Evolutionary conservation across 2,797 vertebrate genomes (phyloP), one percentile per base, ranked within the genome.

Genomic region (Acrossocheilus wenchowensis): DNA sequence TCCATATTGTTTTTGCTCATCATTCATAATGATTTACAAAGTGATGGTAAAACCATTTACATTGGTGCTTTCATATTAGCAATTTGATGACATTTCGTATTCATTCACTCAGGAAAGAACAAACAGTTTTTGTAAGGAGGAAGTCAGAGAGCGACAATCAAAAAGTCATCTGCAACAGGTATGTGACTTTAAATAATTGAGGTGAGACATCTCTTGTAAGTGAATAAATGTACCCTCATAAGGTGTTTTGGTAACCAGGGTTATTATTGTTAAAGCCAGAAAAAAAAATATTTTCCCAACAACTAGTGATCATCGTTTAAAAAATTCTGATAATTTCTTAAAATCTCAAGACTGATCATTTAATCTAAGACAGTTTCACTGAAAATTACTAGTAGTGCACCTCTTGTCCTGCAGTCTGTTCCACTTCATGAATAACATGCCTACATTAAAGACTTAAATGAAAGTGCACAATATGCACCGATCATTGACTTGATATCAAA

Each of bases 61-160:
- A n/a, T 3, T 5, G 12, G 34, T 78, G 12, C 0, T 43, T 23
- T 78, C 7, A 5, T 14, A 4, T 57, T 36, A 41, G 12, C 30
- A 78, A 21, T 82, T 21, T 78, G 2, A 6, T 0, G 5, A 64
- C n/a, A 62, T 30, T 64, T 64, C 5, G 14, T 14, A 30, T 64
- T 64, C 60, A 17, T 81, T 80, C n/a, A 41, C 69, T 52, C n/a
- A 81, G 81, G 23, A 19, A 12, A 87, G 21, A 34, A 85, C 72
- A 52, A 10, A 30, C 5, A 0, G 1, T 2, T 11, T 19, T 19
- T 34, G 1, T 78, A 87, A 73, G 57, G 17, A 19, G 2, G 12
- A 85, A 54, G 23, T n/a, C 1, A 12, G 5, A 62, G 72, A 12
- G 10, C 50, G 5, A 36, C 62, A 6, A 34, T 36, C 60, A 64